Conservation (phyloP, 2,888 invertebrate species). For the Abrostola tripartita region DNA sequence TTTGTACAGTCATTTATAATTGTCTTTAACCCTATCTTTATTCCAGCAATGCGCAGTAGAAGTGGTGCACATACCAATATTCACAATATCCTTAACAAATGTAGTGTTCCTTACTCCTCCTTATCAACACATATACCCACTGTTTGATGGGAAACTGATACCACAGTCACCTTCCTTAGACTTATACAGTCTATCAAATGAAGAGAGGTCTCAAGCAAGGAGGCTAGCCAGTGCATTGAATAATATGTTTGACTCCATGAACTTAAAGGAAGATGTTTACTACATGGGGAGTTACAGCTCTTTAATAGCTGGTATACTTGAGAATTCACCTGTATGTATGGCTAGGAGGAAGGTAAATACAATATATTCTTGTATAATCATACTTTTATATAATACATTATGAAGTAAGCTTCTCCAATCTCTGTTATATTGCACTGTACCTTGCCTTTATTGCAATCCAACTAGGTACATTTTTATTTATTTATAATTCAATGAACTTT, state of each 20-base stretch:
- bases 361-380: no score
- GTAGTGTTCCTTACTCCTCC: conserved; percentile 90
- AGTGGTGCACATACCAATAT: conserved; percentile 89
- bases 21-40: not conserved
- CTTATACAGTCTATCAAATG: conserved; percentile 72
- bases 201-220: conserved; percentile 78
- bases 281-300: conserved; percentile 90
- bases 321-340: conserved; percentile 86
- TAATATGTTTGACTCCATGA: conserved; percentile 87
- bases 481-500: no score
- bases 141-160: conserved; percentile 75
- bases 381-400: not conserved
- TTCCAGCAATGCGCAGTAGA: conserved; percentile 89
- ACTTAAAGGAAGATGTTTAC: conserved; percentile 90
- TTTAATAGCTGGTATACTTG: conserved; percentile 88
- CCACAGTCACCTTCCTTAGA: conserved; percentile 74
- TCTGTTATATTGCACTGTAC: no score
- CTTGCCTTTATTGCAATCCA: no score
- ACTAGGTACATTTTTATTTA: no score
- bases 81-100: conserved; percentile 87
- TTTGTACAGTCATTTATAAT: no score
- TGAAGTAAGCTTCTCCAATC: no score
- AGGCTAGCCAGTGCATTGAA: conserved; percentile 85
- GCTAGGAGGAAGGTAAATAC: conserved; percentile 86
- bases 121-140: conserved; percentile 88